A percentile compares a stretch with the other conserved stretches of the same genome.
Conservation (phyloP, 2,888 invertebrate species). For the Zonitis immaculata region DNA sequence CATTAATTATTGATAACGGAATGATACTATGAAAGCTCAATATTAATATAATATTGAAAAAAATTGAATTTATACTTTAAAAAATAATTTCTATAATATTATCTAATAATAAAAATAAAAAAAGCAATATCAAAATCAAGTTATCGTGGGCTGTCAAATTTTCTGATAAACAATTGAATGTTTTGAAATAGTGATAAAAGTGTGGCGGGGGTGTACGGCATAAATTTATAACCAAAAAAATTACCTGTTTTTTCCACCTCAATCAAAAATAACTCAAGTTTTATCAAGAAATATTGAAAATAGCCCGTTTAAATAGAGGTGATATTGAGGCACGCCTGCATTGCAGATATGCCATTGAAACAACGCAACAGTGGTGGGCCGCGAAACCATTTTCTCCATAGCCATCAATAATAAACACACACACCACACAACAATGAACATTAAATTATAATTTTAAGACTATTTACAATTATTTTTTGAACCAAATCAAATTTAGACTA, state of each 20-base stretch:
- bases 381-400: constrained; percentile 49
- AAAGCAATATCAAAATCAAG: background rate
- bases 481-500: constrained; percentile 2
- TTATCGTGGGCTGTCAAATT: constrained; percentile 7
- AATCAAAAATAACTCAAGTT: constrained; percentile 34
- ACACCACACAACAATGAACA: background rate
- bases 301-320: constrained; percentile 45
- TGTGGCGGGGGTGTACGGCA: constrained; percentile 41
- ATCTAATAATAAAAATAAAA: no score
- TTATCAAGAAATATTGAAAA: constrained; percentile 46
- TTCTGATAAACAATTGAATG: constrained; percentile 33
- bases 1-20: no score
- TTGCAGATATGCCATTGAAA: constrained; percentile 49
- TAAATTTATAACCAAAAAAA: background rate
- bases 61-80: no score
- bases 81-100: no score
- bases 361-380: constrained; percentile 50
- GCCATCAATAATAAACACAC: constrained; percentile 40
- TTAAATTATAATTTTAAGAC: constrained; percentile 16
- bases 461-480: background rate
- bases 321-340: constrained; percentile 49
- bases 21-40: no score
- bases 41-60: no score
- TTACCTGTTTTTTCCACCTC: constrained; percentile 15
- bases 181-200: constrained; percentile 19